These are phyloP conservation scores for Sebastes steindachneri DNA, from an alignment of 2,797 vertebrate genomes.

Conservation along the genomic window DNA sequence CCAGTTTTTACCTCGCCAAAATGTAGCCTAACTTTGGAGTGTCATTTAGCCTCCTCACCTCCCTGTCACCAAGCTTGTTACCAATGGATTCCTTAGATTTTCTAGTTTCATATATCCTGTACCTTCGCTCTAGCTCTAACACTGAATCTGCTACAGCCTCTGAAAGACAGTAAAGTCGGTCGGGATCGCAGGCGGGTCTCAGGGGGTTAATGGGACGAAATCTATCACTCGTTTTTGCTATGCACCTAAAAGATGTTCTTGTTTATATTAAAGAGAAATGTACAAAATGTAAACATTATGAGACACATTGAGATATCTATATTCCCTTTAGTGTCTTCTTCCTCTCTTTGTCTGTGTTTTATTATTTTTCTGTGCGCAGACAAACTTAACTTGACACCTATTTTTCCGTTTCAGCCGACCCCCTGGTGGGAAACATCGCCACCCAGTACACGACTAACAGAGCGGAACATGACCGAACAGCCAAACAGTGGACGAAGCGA, in stretches of 20 bases:
- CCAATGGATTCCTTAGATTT: too few relatives aligned
- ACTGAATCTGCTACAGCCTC: too few relatives aligned
- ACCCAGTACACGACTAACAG: slow-evolving; percentile 97
- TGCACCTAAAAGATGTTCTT: background rate
- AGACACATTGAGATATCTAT: background rate
- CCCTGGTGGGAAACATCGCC: slow-evolving; percentile 96
- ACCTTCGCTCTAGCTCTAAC: too few relatives aligned
- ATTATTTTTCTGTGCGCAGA: background rate
- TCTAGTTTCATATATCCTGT: too few relatives aligned
- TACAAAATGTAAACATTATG: background rate
- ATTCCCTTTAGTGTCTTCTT: background rate
- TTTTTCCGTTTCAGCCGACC: slow-evolving; percentile 86
- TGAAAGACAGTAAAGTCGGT: too few relatives aligned
- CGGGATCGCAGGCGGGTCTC: too few relatives aligned
- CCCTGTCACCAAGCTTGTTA: too few relatives aligned
- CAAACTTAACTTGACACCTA: background rate
- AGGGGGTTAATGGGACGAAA: background rate
- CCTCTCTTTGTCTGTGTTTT: background rate
- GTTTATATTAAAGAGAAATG: background rate
- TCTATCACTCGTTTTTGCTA: background rate
- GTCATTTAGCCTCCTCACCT: too few relatives aligned
- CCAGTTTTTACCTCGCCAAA: too few relatives aligned
- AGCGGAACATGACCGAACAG: slow-evolving; percentile 96
- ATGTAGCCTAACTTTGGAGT: too few relatives aligned
- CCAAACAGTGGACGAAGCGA: slow-evolving; percentile 97